Percentiles rank a stretch among this genome's conserved stretches.
These are phyloP conservation scores for Tenthredo distinguenda DNA, from an alignment of 2,888 invertebrate species.

Conservation along the genomic window DNA sequence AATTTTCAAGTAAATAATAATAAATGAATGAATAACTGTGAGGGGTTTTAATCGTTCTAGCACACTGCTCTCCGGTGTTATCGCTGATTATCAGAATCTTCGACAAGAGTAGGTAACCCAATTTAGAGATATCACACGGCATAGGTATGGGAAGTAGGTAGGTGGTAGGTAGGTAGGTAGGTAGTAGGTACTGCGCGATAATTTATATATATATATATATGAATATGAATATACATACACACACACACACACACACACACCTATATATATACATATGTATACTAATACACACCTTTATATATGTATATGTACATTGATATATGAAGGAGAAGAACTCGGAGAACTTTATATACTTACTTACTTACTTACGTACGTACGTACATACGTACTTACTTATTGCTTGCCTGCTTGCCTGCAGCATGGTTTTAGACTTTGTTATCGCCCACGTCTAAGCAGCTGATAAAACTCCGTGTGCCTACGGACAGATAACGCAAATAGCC, in stretches of 20 bases:
- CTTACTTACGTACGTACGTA: neutral
- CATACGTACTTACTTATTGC: neutral
- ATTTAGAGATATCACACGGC: slow-evolving; percentile 47
- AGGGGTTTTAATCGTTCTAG: neutral
- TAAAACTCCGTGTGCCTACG: slow-evolving; percentile 75
- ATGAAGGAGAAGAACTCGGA: slow-evolving; percentile 41
- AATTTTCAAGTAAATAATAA: neutral
- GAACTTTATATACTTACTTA: slow-evolving; percentile 20
- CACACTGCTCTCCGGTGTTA: slow-evolving; percentile 34
- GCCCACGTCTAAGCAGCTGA: slow-evolving; percentile 74
- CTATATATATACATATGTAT: slow-evolving; percentile 4
- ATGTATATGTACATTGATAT: neutral
- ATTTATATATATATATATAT: slow-evolving; percentile 9
- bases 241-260: no score
- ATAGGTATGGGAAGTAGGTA: slow-evolving; percentile 13
- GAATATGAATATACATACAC: neutral
- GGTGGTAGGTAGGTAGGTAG: slow-evolving; percentile 29
- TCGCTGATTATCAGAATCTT: slow-evolving; percentile 52
- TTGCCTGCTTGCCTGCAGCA: neutral
- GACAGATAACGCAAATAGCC: slow-evolving; percentile 74
- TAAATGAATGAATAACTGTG: neutral
- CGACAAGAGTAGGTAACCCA: slow-evolving; percentile 52
- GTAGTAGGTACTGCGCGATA: slow-evolving; percentile 22
- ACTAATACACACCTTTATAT: neutral
- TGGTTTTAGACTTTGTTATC: slow-evolving; percentile 66